Conservation (phyloP, 2,888 invertebrate genomes). For the Polietes domitor region DNA sequence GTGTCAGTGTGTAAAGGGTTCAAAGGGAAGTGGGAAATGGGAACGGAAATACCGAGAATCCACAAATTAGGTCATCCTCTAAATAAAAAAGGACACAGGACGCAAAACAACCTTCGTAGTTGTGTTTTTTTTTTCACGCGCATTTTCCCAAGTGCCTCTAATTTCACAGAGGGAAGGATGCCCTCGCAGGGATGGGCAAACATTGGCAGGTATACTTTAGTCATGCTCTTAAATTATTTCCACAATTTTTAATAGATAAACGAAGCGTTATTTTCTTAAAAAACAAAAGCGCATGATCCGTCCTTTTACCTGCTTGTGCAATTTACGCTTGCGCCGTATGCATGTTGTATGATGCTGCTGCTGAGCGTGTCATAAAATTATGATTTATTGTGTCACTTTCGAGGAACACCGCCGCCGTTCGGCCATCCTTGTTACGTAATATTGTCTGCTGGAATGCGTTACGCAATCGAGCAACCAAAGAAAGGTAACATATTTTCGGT, state of each 20-base stretch:
- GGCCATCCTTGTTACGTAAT: slow-evolving; percentile 54
- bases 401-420: slow-evolving; percentile 27
- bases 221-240: slow-evolving; percentile 31
- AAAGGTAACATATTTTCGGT: slow-evolving; percentile 38
- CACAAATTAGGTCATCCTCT: background rate
- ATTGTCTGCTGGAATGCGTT: slow-evolving; percentile 45
- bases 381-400: slow-evolving; percentile 66
- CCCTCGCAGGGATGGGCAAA: too few species aligned
- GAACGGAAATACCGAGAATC: slow-evolving; percentile 58
- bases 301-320: slow-evolving; percentile 19
- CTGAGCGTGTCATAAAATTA: slow-evolving; percentile 62
- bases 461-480: slow-evolving; percentile 42
- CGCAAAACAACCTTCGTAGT: background rate
- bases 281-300: background rate
- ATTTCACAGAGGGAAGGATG: background rate
- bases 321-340: too few species aligned
- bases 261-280: background rate
- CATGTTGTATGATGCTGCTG: too few species aligned
- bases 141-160: background rate
- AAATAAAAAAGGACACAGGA: too few species aligned
- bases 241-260: slow-evolving; percentile 34
- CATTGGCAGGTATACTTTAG: slow-evolving; percentile 44
- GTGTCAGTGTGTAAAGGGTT: slow-evolving; percentile 55
- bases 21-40: slow-evolving; percentile 7
- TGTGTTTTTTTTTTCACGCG: background rate